Evolutionary conservation across 2,113 vertebrate genomes (phyloP).

Genomic region (Aphelocoma coerulescens): DNA sequence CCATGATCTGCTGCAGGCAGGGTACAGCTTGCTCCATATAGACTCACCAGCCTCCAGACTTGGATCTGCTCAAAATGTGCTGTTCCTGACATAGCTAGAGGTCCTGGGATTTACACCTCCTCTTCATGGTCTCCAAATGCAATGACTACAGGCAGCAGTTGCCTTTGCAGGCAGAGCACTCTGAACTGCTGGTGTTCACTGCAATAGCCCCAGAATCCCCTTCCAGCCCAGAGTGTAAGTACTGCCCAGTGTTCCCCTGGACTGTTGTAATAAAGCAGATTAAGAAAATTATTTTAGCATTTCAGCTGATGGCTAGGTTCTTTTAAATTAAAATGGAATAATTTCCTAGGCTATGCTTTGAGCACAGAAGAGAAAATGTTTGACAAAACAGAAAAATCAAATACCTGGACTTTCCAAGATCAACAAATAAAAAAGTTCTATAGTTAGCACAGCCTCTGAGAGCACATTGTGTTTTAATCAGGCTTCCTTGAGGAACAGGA

Average conservation of each 20-base stretch:
- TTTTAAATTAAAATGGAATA: conserved; percentile 23
- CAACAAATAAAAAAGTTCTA: not conserved
- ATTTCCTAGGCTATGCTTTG: not conserved
- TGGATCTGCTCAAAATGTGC: not conserved
- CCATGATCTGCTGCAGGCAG: not conserved
- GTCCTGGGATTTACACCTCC: not conserved
- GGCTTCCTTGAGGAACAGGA: not conserved
- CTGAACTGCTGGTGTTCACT: not conserved
- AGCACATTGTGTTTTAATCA: not conserved
- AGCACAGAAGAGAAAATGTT: not conserved
- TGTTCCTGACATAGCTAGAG: not conserved
- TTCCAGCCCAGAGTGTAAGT: not conserved
- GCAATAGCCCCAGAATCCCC: not conserved
- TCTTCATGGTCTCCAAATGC: not conserved
- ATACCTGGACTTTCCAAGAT: not conserved
- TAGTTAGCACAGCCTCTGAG: not conserved
- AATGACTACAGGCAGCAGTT: not conserved
- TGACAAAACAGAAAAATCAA: not conserved
- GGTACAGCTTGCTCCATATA: not conserved
- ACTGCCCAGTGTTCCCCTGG: not conserved
- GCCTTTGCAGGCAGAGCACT: not conserved
- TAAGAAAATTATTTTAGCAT: not conserved
- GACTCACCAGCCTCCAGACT: not conserved
- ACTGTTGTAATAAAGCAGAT: not conserved
- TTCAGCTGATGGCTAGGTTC: not conserved